Base-by-base conservation (phyloP, 2,797 vertebrate species). In the Presbytis comata region DNA sequence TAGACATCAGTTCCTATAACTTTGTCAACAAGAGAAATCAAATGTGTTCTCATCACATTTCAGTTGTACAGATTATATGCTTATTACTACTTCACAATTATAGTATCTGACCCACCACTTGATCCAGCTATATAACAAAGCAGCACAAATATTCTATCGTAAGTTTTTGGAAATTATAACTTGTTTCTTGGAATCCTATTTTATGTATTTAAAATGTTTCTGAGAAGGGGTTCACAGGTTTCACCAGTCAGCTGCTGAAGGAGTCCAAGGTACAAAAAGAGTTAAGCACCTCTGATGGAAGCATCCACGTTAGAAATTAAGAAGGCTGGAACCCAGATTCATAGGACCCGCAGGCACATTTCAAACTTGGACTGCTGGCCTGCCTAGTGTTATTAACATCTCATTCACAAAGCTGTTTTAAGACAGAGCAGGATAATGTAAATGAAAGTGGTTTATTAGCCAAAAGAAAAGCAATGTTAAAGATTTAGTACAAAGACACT, bases 21-120 rank as follows among this genome's bases (percentile, higher is more conserved):
- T 96, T 50, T 90, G 64, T 84, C 72, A 95, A 59, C 16, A 61
- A 76, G 33, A 94, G 59, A 84, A 89, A 89, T 92, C 41, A 50
- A 78, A 86, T 48, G 33, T 19, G 9, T 67, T 76, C 89, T 96
- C 59, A 81, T 46, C 39, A 53, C 33, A 91, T 89, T 81, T 78
- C 41, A 89, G 80, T 91, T 50, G 72, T 88, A 41, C 4, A 14
- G 46, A 84, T 82, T 36, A 91, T 81, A 67, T 36, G 44, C 70
- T 76, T 92, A 72, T 86, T 88, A 74, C 48, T 74, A 82, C 70
- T 76, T 80, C 61, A 96, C 46, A 89, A 86, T 84, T 50, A 87
- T 1, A 17, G 59, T 44, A 93, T 91, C 61, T 72, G 33, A 93
- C 67, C 39, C 19, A 94, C 30, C 86, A 86, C 78, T 86, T 80